Conservation (phyloP, 2,113 vertebrate genomes). For the Corapipo altera region DNA sequence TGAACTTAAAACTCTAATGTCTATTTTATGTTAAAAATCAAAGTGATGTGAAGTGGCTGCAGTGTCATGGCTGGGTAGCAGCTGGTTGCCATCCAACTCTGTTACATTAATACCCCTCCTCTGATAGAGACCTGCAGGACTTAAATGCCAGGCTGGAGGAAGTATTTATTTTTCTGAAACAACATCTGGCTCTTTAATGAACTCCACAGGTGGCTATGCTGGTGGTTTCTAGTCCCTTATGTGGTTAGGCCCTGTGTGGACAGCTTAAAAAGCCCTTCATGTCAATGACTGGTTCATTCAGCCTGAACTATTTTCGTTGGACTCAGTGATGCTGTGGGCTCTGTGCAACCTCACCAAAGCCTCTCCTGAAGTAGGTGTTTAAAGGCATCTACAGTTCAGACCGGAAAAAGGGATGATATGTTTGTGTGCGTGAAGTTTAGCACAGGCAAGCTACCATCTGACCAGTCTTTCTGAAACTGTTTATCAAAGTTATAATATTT, state of each 20-base stretch:
- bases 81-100: background rate
- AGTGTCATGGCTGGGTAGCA: background rate
- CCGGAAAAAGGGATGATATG: background rate
- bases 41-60: background rate
- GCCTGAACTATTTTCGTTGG: constrained; percentile 50
- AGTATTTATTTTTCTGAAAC: constrained; percentile 13
- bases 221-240: constrained; percentile 41
- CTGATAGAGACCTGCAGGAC: background rate
- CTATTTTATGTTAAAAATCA: background rate
- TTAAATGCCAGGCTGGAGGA: background rate
- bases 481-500: background rate
- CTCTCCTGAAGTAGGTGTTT: constrained; percentile 56
- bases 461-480: background rate
- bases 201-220: constrained; percentile 9
- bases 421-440: constrained; percentile 28
- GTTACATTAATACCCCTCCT: background rate
- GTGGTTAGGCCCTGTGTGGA: constrained; percentile 48
- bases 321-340: constrained; percentile 19
- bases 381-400: constrained; percentile 13
- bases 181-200: constrained; percentile 27
- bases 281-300: constrained; percentile 52
- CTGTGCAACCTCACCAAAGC: constrained; percentile 39
- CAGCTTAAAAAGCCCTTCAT: constrained; percentile 37
- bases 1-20: background rate
- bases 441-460: background rate